Percentiles rank a stretch among this genome's conserved stretches.
Evolutionary conservation across 2,113 vertebrate species (phyloP).

Genomic region (Nothobranchius kuhntae): DNA sequence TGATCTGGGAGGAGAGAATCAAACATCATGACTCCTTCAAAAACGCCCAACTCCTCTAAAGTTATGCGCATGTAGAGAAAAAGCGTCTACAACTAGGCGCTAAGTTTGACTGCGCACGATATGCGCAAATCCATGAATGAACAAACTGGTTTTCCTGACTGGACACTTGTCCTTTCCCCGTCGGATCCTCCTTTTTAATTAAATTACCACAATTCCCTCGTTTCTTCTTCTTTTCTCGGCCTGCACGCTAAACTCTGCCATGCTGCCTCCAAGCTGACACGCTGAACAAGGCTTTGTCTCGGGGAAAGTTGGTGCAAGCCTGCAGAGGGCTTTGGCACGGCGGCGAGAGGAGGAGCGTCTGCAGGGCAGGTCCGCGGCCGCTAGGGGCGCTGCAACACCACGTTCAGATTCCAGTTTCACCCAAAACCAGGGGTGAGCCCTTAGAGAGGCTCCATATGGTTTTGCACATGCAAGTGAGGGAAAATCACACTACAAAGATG

Average conservation of each 20-base stretch:
- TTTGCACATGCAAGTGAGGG: no score
- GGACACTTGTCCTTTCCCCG: constrained; percentile 1
- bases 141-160: constrained; percentile 1
- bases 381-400: constrained; percentile 41
- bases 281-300: not conserved
- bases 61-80: no score
- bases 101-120: not conserved
- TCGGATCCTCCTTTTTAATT: not conserved
- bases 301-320: constrained; percentile 10
- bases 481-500: no score
- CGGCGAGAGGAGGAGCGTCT: constrained; percentile 50
- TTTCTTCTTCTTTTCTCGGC: constrained; percentile 36
- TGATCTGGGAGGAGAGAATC: constrained; percentile 76
- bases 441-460: no score
- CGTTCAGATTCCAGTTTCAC: not conserved
- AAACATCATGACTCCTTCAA: not conserved
- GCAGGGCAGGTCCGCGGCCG: not conserved
- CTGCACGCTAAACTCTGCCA: constrained; percentile 65
- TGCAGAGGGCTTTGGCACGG: not conserved
- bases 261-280: constrained; percentile 62
- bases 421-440: no score
- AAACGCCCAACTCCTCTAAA: no score
- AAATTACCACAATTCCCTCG: constrained; percentile 77
- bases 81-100: no score
- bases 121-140: not conserved